Evolutionary conservation across 2,888 invertebrate species (phyloP).

Genomic region (Hydraecia micacea): DNA sequence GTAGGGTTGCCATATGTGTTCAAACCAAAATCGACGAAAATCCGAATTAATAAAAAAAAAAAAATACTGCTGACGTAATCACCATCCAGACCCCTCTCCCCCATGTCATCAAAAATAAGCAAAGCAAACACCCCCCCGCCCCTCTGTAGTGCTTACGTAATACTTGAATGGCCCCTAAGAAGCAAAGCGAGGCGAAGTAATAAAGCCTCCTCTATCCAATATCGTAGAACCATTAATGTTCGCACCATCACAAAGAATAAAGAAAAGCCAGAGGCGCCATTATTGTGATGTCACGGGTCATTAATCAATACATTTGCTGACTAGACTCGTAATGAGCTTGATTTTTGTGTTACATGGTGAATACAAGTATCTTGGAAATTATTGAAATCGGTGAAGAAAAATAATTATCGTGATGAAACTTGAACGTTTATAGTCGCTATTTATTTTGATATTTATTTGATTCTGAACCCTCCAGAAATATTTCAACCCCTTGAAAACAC

Average conservation of each 20-base stretch:
- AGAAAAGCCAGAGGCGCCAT: constrained; percentile 17
- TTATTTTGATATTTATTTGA: too few species aligned
- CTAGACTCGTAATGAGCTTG: constrained; percentile 24
- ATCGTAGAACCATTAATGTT: constrained; percentile 9
- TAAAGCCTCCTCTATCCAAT: not conserved
- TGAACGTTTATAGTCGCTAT: not conserved
- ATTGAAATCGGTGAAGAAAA: not conserved
- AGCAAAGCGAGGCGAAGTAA: not conserved
- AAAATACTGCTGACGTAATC: too few species aligned
- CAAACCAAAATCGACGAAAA: too few species aligned
- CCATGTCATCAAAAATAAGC: too few species aligned
- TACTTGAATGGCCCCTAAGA: too few species aligned
- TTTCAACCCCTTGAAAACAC: too few species aligned
- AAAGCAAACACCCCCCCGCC: too few species aligned
- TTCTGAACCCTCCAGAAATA: too few species aligned
- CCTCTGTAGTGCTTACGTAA: too few species aligned
- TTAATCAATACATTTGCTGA: constrained; percentile 38
- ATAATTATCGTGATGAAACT: not conserved
- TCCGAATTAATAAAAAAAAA: too few species aligned
- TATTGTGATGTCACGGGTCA: constrained; percentile 19
- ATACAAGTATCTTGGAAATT: not conserved
- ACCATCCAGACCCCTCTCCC: too few species aligned
- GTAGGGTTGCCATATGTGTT: too few species aligned
- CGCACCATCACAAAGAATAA: constrained; percentile 27
- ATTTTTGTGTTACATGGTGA: constrained; percentile 13